phyloP scores from a whole-genome alignment of 1,140 invertebrate genomes.

The Copidosoma floridanum region DNA sequence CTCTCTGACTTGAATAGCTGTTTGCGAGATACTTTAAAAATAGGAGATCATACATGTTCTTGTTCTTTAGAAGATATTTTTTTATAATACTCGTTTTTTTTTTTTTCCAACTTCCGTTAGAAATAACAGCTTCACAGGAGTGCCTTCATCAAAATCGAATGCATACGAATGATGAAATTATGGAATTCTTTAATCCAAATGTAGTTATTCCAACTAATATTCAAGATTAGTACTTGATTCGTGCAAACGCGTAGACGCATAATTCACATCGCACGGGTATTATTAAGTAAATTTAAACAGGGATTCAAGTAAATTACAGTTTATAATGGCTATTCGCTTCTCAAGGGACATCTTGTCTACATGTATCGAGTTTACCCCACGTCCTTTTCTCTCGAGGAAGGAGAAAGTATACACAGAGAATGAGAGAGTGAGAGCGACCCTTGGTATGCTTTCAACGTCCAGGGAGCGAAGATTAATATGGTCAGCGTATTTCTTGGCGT shows the following conservation, averaged over 20 bases:
- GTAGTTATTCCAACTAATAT: too few relatives aligned
- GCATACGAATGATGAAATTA: too few relatives aligned
- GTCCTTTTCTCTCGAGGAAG: not conserved
- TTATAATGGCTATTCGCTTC: constrained; percentile 11
- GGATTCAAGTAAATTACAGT: constrained; percentile 24
- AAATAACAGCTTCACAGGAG: too few relatives aligned
- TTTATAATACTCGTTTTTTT: too few relatives aligned
- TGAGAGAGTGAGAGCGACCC: constrained; percentile 6
- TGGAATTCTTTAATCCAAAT: too few relatives aligned
- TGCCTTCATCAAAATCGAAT: too few relatives aligned
- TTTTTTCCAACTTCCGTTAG: too few relatives aligned
- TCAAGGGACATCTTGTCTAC: constrained; percentile 1
- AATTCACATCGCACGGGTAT: constrained; percentile 14
- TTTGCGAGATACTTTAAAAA: too few relatives aligned
- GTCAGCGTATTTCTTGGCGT: constrained; percentile 53
- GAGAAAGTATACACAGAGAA: not conserved
- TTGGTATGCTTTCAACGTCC: constrained; percentile 36
- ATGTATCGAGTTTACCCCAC: not conserved
- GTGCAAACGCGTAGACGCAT: not conserved
- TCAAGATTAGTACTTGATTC: too few relatives aligned
- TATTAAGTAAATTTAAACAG: constrained; percentile 23
- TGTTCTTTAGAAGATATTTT: too few relatives aligned
- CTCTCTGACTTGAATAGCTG: too few relatives aligned
- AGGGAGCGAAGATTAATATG: constrained; percentile 49
- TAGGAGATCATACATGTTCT: too few relatives aligned